Base-by-base conservation (phyloP, 2,888 invertebrate genomes). In the Orchesellides sinensis region DNA sequence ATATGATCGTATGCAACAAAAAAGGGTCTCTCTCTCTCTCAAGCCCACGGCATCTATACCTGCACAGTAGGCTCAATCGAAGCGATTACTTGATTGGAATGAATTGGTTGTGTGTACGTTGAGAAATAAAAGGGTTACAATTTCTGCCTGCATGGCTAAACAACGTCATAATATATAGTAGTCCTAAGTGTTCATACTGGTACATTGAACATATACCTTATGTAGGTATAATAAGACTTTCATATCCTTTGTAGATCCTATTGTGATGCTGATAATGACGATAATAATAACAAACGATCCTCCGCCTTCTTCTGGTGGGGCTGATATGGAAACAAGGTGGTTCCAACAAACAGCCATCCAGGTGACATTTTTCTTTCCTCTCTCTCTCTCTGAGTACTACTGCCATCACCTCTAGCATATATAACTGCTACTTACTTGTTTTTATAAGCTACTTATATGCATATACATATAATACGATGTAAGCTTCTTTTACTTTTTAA, bases 221-320 rank as follows among this genome's bases (percentile, higher is more conserved):
- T 1, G 56, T 23, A n/a, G n/a, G 25, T 8, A n/a, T 56, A n/a
- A 45, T 19, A 40, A 59, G 59, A 63, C 19, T 54, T 52, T 54
- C n/a, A 25, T 59, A 12, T 32, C 2, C 47, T 35, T 47, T 17
- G 32, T 54, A 70, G 29, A 40, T 68, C 63, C 29, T 66, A 73
- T 73, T 56, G 61, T 74, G 74, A 72, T 65, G 72, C 70, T 80
- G 73, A 73, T 75, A 82, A 75, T 82, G 74, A 82, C 63, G 69
- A 74, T 75, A 82, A 74, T 68, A 54, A 66, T 61, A 69, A 73
- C 73, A 73, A 70, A 75, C 49, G 70, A 77, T 82, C 75, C 82
- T 82, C 82, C 82, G 74, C 82, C 82, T 82, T 77, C 70, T 81
- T 82, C 69, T 77, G 70, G 75, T 75, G 68, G 70, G 52, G 70